Base-by-base conservation (phyloP, 2,888 invertebrate species). In the Athalia cordata region DNA sequence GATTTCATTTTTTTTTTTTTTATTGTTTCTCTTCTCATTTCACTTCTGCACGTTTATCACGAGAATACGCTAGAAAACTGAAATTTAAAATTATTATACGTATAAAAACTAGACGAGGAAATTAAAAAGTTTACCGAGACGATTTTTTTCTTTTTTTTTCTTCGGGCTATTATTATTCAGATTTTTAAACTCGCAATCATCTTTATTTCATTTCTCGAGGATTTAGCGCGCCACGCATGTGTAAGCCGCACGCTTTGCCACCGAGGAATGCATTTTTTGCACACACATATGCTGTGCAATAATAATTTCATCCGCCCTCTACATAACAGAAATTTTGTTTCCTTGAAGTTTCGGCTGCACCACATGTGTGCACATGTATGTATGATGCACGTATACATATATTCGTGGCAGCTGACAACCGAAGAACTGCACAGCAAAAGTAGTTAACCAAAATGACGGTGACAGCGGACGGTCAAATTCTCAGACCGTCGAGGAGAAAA, bases 381-480 rank as follows among this genome's bases (percentile, higher is more conserved):
- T 2, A 2, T 29, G 29, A 29, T 29, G 29, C 29, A 29, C 29
- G 29, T 29, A 29, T 29, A 29, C 29, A 29, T 29, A 29, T 29
- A 29, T 29, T 29, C 29, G 29, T 29, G 29, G 29, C 29, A 29
- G 29, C 29, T 29, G 29, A 29, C 29, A 29, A 29, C 29, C 29
- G 29, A 29, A 29, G 29, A 29, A 29, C 29, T 29, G 29, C 29
- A 29, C 29, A 29, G 29, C 29, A 29, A 49, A 9, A 13, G 65
- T 13, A 15, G 49, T 49, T 9, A 52, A 68, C 68, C 52, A 55
- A 29, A 29, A 47, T 59, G 57, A 57, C 72, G 47, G 47, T 72
- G 72, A 72, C 57, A 72, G 72, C 72, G 59, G 59, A 59, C 72
- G 72, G 72, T 59, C 62, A 57, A 75, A 75, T 75, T 75, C 75